A percentile compares a stretch with the other conserved stretches of the same genome.
Evolutionary conservation across 2,797 vertebrate genomes (phyloP).

Genomic region (Nannoperca australis): DNA sequence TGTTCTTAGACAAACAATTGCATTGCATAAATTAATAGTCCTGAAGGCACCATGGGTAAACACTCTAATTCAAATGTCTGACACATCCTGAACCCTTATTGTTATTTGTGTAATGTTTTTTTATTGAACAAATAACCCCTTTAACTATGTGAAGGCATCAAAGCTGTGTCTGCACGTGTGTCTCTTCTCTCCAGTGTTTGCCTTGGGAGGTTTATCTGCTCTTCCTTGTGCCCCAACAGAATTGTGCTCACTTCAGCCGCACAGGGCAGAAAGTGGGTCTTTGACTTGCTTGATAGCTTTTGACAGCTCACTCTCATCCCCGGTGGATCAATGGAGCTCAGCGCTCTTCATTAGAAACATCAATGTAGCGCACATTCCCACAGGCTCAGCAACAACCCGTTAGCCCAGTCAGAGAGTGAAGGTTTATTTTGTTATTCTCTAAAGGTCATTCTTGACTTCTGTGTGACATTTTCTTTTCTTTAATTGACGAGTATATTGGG

Average conservation of each 20-base stretch:
- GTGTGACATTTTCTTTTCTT: slow-evolving; percentile 34
- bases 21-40: background rate
- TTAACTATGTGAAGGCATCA: slow-evolving; percentile 48
- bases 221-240: slow-evolving; percentile 59
- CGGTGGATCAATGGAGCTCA: slow-evolving; percentile 82
- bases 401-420: slow-evolving; percentile 51
- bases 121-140: slow-evolving; percentile 39
- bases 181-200: slow-evolving; percentile 43
- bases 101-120: slow-evolving; percentile 36
- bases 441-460: slow-evolving; percentile 42
- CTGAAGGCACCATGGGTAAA: slow-evolving; percentile 10
- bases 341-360: slow-evolving; percentile 83
- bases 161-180: slow-evolving; percentile 38
- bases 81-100: slow-evolving; percentile 24
- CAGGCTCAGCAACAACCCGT: slow-evolving; percentile 70
- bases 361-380: slow-evolving; percentile 79
- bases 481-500: background rate
- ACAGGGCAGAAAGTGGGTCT: slow-evolving; percentile 74
- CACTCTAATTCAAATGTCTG: slow-evolving; percentile 13
- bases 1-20: background rate
- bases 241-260: slow-evolving; percentile 63
- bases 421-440: slow-evolving; percentile 49
- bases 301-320: slow-evolving; percentile 84
- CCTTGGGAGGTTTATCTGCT: slow-evolving; percentile 62
- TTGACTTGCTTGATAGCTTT: slow-evolving; percentile 81